Base-by-base conservation (phyloP, 2,888 invertebrate genomes). In the Drosophila atroscutellata region DNA sequence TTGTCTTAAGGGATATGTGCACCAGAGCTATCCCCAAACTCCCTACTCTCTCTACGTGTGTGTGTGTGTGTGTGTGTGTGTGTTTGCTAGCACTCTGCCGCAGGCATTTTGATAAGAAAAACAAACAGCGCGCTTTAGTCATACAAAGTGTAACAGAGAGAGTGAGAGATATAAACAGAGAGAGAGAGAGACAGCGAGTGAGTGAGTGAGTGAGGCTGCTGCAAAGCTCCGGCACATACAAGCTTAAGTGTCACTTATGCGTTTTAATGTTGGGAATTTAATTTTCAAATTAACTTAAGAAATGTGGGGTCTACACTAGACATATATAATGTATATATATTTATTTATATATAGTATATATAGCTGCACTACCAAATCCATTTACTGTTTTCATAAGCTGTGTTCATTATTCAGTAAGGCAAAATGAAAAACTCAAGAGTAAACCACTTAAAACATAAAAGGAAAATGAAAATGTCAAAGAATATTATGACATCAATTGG, bases 81-180 rank as follows among this genome's bases (percentile, higher is more conserved):
- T 83, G 76, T 85, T 83, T 84, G 83, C 85, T 73, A 80, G 86
- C 86, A 80, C 81, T 83, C 79, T 83, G 84, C 86, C 84, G 77
- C 84, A 83, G 80, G 86, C 88, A 84, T 88, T 88, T 84, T 88
- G 86, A 86, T 86, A 86, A 86, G 86, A 84, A 86, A 86, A 86
- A 86, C 84, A 88, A 86, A 86, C 86, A 81, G 57, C 76, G 70
- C 68, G 72, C 77, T 77, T 80, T 66, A 77, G 62, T 67, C 71
- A 68, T 63, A 79, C 76, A 74, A 63, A 77, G 50, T 36, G 51
- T 28, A 55, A 58, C 54, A 51, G 39, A 45, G 20, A 34, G 8
- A n/a, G 49, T 30, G 45, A 24, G 24, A 51, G n/a, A 39, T 1
- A 32, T 34, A 20, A 50, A 42, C 42, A 37, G 20, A 11, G 42